Conservation (phyloP, 2,113 vertebrate genomes). For the Hippocampus guttulatus region DNA sequence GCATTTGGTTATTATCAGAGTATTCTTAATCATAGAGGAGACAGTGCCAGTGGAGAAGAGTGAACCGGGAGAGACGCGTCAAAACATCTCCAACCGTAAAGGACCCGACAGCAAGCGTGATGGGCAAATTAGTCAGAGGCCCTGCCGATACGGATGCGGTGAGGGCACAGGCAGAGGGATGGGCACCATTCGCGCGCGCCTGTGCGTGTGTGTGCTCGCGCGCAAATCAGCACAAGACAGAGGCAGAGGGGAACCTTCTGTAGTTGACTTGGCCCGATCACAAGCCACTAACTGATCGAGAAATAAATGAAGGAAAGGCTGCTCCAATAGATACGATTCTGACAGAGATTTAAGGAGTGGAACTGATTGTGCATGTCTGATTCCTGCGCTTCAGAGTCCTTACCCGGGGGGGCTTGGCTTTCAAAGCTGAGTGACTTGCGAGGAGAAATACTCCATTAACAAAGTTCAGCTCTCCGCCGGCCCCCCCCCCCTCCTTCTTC, state of each 20-base stretch:
- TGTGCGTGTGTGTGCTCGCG: slow-evolving; percentile 37
- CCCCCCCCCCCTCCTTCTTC: slow-evolving; percentile 15
- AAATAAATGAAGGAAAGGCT: slow-evolving; percentile 79
- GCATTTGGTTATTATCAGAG: slow-evolving; percentile 70
- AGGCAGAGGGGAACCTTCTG: slow-evolving; percentile 63
- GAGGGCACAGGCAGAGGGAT: slow-evolving; percentile 60
- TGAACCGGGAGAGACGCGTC: slow-evolving; percentile 67
- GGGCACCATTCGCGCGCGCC: slow-evolving; percentile 15
- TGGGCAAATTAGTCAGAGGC: slow-evolving; percentile 73
- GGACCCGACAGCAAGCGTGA: slow-evolving; percentile 72
- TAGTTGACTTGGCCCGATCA: slow-evolving; percentile 73
- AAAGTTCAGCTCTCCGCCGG: slow-evolving; percentile 71
- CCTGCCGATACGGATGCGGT: slow-evolving; percentile 65
- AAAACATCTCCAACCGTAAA: slow-evolving; percentile 75
- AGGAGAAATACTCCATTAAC: slow-evolving; percentile 75
- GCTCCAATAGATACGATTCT: slow-evolving; percentile 81
- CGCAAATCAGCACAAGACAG: slow-evolving; percentile 56
- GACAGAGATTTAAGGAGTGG: slow-evolving; percentile 78
- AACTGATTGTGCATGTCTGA: slow-evolving; percentile 82
- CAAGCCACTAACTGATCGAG: slow-evolving; percentile 79
- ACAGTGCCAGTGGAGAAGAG: slow-evolving; percentile 64
- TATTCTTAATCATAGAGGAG: slow-evolving; percentile 71
- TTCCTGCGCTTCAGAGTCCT: slow-evolving; percentile 76
- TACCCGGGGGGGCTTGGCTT: slow-evolving; percentile 76
- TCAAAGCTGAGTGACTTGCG: slow-evolving; percentile 76